Evolutionary conservation across 2,888 invertebrate species (phyloP).

Genomic region (Aphidoletes aphidimyza): DNA sequence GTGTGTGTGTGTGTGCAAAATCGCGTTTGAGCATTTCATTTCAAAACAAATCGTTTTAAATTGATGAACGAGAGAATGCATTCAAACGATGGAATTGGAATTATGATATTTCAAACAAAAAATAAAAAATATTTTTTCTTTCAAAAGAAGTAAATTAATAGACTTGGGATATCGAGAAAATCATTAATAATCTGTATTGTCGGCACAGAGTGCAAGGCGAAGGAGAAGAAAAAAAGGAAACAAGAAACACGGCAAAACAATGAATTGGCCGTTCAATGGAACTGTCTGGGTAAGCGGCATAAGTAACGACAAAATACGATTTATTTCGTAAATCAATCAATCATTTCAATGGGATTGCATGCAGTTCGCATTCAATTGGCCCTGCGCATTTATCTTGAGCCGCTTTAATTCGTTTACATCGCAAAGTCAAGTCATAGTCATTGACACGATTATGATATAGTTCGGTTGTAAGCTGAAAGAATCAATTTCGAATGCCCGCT

Average conservation of each 20-base stretch:
- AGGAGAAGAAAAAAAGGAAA: neutral
- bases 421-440: neutral
- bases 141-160: slow-evolving; percentile 39
- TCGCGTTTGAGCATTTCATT: neutral
- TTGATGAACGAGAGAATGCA: neutral
- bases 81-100: neutral
- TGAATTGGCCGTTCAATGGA: neutral
- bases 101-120: slow-evolving; percentile 30
- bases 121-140: too few species aligned
- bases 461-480: neutral
- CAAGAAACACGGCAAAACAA: neutral
- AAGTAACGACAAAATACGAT: slow-evolving; percentile 39
- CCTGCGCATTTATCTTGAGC: neutral
- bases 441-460: slow-evolving; percentile 22
- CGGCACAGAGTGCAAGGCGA: neutral
- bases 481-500: slow-evolving; percentile 27
- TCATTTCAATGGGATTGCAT: slow-evolving; percentile 32
- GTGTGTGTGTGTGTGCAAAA: neutral
- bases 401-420: neutral
- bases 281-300: neutral
- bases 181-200: slow-evolving; percentile 40
- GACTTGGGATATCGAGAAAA: slow-evolving; percentile 12
- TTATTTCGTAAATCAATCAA: slow-evolving; percentile 52
- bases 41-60: neutral
- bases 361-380: neutral